Conservation (phyloP, 1,140 invertebrate species). For the Onthophagus taurus region DNA sequence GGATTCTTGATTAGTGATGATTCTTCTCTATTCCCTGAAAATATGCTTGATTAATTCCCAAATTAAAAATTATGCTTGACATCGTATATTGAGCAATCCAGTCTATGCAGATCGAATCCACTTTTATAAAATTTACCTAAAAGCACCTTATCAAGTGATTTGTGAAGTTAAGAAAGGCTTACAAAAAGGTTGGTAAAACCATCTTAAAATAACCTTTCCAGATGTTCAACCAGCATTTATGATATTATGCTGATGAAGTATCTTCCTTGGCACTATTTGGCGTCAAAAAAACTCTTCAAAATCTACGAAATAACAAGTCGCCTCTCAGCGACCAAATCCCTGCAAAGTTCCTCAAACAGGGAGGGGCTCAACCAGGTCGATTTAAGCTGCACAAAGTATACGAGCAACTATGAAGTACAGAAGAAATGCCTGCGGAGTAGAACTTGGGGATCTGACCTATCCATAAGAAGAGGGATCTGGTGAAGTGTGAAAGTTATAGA, state of each 20-base stretch:
- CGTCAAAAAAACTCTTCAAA: too few species aligned
- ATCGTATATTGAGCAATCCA: not conserved
- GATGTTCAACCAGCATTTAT: constrained; percentile 4
- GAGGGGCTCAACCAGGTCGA: too few species aligned
- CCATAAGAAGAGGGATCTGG: too few species aligned
- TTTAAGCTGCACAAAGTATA: too few species aligned
- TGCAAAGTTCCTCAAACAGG: too few species aligned
- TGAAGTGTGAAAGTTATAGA: too few species aligned
- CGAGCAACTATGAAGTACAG: too few species aligned
- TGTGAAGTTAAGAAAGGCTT: not conserved
- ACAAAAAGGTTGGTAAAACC: not conserved
- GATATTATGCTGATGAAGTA: constrained; percentile 1
- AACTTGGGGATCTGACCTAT: too few species aligned
- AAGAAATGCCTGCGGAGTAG: too few species aligned
- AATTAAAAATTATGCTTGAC: not conserved
- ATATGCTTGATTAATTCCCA: not conserved
- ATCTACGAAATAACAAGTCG: too few species aligned
- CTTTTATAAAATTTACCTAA: not conserved
- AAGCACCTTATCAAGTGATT: not conserved
- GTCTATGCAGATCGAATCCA: not conserved
- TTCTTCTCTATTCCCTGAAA: not conserved
- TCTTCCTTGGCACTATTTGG: constrained; percentile 1
- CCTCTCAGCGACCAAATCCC: too few species aligned
- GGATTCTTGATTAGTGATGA: not conserved
- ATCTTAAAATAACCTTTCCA: not conserved